Evolutionary conservation across 2,113 vertebrate genomes (phyloP).

Genomic region (Tenrec ecaudatus): DNA sequence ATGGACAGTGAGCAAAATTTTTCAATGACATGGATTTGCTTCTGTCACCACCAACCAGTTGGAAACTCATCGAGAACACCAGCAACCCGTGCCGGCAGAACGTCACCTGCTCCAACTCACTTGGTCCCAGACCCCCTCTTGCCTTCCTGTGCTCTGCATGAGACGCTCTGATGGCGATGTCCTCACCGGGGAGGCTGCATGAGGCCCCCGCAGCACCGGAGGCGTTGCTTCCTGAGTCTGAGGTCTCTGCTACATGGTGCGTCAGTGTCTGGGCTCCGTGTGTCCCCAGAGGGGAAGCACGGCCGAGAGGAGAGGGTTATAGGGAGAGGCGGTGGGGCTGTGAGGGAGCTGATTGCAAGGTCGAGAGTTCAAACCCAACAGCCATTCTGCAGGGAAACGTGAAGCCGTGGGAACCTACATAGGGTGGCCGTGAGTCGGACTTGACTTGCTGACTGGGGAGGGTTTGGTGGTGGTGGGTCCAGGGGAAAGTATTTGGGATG

Average conservation of each 20-base stretch:
- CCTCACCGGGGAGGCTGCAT: background rate
- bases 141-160: background rate
- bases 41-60: background rate
- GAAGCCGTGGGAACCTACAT: too few species aligned
- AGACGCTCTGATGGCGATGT: background rate
- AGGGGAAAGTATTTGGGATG: background rate
- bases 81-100: background rate
- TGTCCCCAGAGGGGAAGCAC: conserved; percentile 31
- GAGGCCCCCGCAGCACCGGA: conserved; percentile 55
- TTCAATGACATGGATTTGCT: background rate
- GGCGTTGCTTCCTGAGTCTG: conserved; percentile 58
- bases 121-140: background rate
- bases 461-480: too few species aligned
- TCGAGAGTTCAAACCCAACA: too few species aligned
- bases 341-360: too few species aligned
- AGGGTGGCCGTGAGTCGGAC: too few species aligned
- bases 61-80: background rate
- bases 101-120: background rate
- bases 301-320: too few species aligned
- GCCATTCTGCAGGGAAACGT: too few species aligned
- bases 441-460: too few species aligned
- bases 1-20: background rate
- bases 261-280: conserved; percentile 45
- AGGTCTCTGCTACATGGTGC: conserved; percentile 34
- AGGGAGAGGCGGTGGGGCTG: background rate